Conservation (phyloP, 37 sponge, comb jelly and placozoan species). For the Ephydatia muelleri region DNA sequence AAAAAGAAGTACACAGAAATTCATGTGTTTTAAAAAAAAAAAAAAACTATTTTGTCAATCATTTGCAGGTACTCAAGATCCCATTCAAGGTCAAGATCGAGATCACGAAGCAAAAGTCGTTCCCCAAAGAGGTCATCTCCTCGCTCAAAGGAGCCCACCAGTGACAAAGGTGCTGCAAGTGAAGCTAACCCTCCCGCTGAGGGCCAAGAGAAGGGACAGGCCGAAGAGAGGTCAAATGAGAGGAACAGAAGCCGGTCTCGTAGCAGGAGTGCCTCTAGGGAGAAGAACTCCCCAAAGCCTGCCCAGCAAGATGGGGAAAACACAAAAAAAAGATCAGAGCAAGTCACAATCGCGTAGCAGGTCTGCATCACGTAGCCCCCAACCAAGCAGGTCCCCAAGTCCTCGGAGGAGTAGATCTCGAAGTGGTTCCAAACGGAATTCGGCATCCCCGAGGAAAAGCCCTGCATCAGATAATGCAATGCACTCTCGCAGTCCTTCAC, state of each 20-base stretch:
- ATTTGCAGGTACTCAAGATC: constrained; percentile 33
- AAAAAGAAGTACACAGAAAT: constrained; percentile 4
- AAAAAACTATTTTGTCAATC: too few relatives aligned
- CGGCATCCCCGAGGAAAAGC: neutral
- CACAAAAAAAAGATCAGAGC: neutral
- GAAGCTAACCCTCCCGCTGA: constrained; percentile 21
- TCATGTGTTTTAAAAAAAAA: neutral
- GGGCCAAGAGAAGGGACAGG: neutral
- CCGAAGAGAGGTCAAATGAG: neutral
- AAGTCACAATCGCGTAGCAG: neutral
- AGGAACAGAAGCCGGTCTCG: constrained; percentile 45
- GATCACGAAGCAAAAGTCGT: neutral
- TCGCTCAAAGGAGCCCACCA: neutral
- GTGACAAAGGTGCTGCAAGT: neutral
- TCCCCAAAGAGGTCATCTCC: neutral
- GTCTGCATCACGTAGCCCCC: neutral
- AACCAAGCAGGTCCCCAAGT: too few relatives aligned
- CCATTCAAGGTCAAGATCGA: constrained; percentile 39
- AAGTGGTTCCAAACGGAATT: neutral
- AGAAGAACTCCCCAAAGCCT: neutral
- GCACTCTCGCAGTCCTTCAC: constrained; percentile 41
- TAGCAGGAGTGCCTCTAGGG: constrained; percentile 3
- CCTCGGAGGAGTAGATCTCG: neutral
- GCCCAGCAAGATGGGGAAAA: neutral
- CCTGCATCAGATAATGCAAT: constrained; percentile 27